Conservation (phyloP, 2,888 invertebrate genomes). For the Oscheius myriophilus region DNA sequence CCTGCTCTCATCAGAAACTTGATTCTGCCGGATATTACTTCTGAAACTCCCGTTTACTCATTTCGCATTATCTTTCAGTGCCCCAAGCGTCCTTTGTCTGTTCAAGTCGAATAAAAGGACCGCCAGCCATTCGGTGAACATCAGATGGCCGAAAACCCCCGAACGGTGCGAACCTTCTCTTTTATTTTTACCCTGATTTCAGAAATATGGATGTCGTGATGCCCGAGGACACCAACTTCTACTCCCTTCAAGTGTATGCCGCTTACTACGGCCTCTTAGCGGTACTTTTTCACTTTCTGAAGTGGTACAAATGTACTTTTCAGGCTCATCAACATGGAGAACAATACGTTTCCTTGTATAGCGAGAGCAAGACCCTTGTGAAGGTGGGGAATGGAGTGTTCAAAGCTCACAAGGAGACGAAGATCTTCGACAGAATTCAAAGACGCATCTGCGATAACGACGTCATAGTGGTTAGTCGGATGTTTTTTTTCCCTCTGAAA, state of each 20-base stretch:
- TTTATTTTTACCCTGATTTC: too few relatives aligned
- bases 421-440: slow-evolving; percentile 21
- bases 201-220: too few relatives aligned
- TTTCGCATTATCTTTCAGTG: too few relatives aligned
- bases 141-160: too few relatives aligned
- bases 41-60: too few relatives aligned
- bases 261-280: slow-evolving; percentile 12
- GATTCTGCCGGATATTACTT: too few relatives aligned
- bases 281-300: neutral
- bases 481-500: neutral
- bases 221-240: too few relatives aligned
- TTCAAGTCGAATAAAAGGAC: too few relatives aligned
- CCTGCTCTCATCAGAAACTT: too few relatives aligned
- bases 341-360: slow-evolving; percentile 3
- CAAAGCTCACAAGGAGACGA: slow-evolving; percentile 9
- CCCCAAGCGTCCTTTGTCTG: too few relatives aligned
- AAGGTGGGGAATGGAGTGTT: slow-evolving; percentile 14
- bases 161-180: too few relatives aligned
- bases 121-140: too few relatives aligned
- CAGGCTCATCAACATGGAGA: slow-evolving; percentile 14
- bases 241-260: slow-evolving; percentile 6
- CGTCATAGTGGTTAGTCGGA: slow-evolving; percentile 1
- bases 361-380: slow-evolving; percentile 19
- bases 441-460: slow-evolving; percentile 2
- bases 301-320: neutral